Conservation (phyloP, 2,113 vertebrate species). For the Gadus macrocephalus region DNA sequence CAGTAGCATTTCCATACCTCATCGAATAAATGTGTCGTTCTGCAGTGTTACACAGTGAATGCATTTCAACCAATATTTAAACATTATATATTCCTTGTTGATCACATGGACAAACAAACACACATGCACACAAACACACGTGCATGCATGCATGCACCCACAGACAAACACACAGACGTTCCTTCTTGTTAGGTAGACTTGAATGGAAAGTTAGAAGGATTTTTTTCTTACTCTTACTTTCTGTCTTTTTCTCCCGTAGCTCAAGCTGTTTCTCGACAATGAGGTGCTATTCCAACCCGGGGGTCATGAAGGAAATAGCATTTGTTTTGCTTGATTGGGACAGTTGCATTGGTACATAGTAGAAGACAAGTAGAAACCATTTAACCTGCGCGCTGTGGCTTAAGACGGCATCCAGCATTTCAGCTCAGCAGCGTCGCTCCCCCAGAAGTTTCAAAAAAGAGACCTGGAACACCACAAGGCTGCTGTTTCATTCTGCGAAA, state of each 20-base stretch:
- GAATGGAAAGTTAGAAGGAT: too few species aligned
- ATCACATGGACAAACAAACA: too few species aligned
- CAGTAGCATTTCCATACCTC: too few species aligned
- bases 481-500: constrained; percentile 43
- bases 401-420: constrained; percentile 31
- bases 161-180: too few species aligned
- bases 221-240: constrained; percentile 20
- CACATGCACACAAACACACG: too few species aligned
- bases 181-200: not conserved
- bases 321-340: constrained; percentile 24
- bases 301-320: constrained; percentile 27
- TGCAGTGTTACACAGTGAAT: too few species aligned
- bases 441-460: constrained; percentile 33
- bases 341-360: constrained; percentile 27
- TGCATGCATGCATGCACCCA: too few species aligned
- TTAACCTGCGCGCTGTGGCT: constrained; percentile 34
- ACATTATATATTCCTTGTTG: too few species aligned
- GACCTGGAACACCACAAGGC: constrained; percentile 31
- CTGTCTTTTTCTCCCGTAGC: constrained; percentile 64
- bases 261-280: constrained; percentile 86
- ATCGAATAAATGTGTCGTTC: too few species aligned
- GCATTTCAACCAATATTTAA: too few species aligned
- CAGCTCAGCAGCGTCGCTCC: constrained; percentile 25
- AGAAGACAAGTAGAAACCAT: constrained; percentile 40
- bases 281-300: constrained; percentile 66